Conservation (phyloP, 1,140 invertebrate genomes). For the Euura saliciscinereae region DNA sequence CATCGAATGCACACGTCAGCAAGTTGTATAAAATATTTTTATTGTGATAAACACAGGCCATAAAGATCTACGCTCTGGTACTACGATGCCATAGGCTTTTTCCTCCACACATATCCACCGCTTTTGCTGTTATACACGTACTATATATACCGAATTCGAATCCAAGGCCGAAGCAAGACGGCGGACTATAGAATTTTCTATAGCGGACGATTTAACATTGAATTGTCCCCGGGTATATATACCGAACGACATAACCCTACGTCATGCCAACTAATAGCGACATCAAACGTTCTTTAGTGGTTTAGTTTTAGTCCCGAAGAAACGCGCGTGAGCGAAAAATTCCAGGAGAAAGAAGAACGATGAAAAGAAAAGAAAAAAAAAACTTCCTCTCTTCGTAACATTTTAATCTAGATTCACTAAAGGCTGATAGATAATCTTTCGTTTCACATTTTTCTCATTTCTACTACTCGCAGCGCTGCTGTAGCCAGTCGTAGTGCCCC, state of each 20-base stretch:
- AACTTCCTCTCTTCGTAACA: background rate
- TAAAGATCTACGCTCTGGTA: background rate
- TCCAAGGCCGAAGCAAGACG: background rate
- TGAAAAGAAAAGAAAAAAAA: background rate
- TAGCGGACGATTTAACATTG: constrained; percentile 4
- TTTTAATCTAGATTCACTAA: too few species aligned
- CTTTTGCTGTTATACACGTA: background rate
- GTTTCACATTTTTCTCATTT: too few species aligned
- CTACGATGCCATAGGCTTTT: background rate
- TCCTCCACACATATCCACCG: background rate
- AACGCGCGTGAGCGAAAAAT: background rate
- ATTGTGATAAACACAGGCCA: constrained; percentile 13
- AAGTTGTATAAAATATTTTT: constrained; percentile 13
- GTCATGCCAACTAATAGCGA: constrained; percentile 6
- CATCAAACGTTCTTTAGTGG: constrained; percentile 4
- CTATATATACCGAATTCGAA: too few species aligned
- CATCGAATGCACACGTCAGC: constrained; percentile 3
- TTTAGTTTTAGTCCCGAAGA: background rate
- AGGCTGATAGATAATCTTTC: too few species aligned
- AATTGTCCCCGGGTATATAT: background rate
- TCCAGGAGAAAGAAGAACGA: background rate
- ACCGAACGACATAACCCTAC: background rate
- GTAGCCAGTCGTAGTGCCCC: too few species aligned
- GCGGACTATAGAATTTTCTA: background rate
- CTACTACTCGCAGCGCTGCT: too few species aligned